Conservation (phyloP, 2,113 vertebrate genomes). For the Pteruthius melanotis region DNA sequence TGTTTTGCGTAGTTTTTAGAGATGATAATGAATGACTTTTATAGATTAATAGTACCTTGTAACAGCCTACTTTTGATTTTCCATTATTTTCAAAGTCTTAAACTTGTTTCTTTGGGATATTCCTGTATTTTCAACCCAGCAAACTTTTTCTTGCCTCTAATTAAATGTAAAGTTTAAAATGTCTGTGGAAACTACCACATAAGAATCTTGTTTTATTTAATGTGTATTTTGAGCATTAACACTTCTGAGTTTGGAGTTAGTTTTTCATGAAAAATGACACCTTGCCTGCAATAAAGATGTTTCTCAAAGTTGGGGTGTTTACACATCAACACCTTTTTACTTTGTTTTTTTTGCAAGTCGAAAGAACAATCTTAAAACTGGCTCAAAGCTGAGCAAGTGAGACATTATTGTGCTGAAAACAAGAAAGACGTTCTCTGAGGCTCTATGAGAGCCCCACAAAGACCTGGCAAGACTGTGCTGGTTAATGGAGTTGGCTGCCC, state of each 20-base stretch:
- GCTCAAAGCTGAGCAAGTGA: neutral
- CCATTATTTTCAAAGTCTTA: constrained; percentile 11
- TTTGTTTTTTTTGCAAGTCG: neutral
- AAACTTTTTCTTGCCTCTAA: constrained; percentile 23
- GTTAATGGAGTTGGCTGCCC: neutral
- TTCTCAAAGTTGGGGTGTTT: neutral
- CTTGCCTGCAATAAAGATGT: neutral
- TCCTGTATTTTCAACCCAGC: neutral
- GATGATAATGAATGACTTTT: constrained; percentile 47
- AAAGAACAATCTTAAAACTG: neutral
- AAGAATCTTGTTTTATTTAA: neutral
- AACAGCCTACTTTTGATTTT: constrained; percentile 38
- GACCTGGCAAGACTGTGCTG: neutral
- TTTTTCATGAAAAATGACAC: neutral
- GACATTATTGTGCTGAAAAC: neutral
- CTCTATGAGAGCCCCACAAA: neutral
- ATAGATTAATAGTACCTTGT: constrained; percentile 30
- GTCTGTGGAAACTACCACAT: neutral
- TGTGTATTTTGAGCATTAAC: neutral
- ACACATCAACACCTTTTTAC: neutral
- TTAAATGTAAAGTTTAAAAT: neutral
- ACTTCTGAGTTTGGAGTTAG: neutral
- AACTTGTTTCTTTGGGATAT: neutral
- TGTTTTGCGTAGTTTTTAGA: constrained; percentile 59
- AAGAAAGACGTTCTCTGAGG: neutral